Evolutionary conservation across 64 coral and sea anemone species (phyloP), one percentile per base, ranked within the genome.

Genomic region (Orbicella faveolata): DNA sequence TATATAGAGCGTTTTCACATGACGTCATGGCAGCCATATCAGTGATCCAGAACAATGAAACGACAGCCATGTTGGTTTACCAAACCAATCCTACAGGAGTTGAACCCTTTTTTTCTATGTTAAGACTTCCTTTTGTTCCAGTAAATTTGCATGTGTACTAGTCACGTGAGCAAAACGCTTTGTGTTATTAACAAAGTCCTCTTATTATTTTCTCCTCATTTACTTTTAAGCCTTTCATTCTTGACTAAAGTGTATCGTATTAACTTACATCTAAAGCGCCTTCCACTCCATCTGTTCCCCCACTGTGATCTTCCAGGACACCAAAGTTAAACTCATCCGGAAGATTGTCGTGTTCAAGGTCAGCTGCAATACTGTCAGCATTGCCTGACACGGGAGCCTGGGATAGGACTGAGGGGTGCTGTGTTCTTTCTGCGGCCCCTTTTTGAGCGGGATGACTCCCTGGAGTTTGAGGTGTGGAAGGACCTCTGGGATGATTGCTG

Each of bases 241-340:
- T 9, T 3, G 6, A 2, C 15, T 25, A 25, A 67, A 20, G 18
- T 20, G 5, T 23, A 10, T n/a, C 0, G 9, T 11, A 70, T 70
- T 23, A 70, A 70, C 95, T 96, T 89, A 97, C 95, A 79, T 97
- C 95, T 51, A 97, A 79, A 78, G 90, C 86, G 23, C 90, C 90
- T 80, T 92, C 90, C 16, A 92, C 83, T 53, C 92, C 89, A 66
- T 84, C 79, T 54, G 88, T 89, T 34, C 87, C 92, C 23, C 93
- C 95, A 0, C 84, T 70, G 25, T 90, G 88, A 88, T 94, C 88
- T 77, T 83, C 73, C 33, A 74, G 61, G 12, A 75, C 72, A 63
- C 89, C 94, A 48, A 97, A 97, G 15, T 86, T 84, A 41, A 96
- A 97, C 59, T 94, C 95, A 52, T 90, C 88, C n/a, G 95, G 92